Conservation (phyloP, 2,797 vertebrate species). For the Natrix natrix region DNA sequence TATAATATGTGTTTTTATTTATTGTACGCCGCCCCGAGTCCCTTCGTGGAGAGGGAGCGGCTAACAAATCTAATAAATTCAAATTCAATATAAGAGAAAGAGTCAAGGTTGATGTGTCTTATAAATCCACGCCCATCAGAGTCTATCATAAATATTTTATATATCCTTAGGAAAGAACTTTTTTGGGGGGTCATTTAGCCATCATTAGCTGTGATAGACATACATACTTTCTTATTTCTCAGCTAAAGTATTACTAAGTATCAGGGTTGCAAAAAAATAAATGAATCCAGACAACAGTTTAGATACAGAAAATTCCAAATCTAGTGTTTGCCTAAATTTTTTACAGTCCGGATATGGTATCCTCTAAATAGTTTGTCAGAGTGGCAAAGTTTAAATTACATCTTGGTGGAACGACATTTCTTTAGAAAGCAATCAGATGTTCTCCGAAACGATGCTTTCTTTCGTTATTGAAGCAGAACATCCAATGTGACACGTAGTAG, state of each 20-base stretch:
- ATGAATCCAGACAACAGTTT: neutral
- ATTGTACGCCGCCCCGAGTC: too few species aligned
- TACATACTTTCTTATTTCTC: neutral
- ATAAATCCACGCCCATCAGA: neutral
- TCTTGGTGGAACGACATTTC: rapidly evolving
- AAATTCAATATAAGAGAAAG: neutral
- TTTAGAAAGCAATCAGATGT: neutral
- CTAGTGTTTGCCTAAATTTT: neutral
- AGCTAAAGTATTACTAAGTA: neutral
- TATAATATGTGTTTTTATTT: too few species aligned
- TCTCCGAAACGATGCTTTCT: neutral
- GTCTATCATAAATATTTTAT: neutral
- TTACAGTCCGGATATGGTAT: neutral
- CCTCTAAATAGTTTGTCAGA: slow-evolving; percentile 30
- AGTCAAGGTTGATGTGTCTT: neutral
- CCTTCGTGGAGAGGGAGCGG: too few species aligned
- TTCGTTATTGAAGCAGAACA: neutral
- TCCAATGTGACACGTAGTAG: neutral
- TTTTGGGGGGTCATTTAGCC: neutral
- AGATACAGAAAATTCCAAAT: neutral
- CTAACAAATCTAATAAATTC: too few species aligned
- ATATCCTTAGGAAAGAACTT: neutral
- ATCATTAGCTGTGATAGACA: neutral
- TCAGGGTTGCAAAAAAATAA: neutral
- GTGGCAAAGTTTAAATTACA: slow-evolving; percentile 39